These are phyloP conservation scores for Danio rerio DNA, from an alignment of 2,113 vertebrate genomes.

Conservation along the genomic window GRCz12tu NC_133191.1:38397001-38397500, in stretches of 20 bases:
- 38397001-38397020: constrained; percentile 1
- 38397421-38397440: too few relatives aligned
- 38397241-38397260: constrained; percentile 24
- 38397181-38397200: constrained; percentile 50
- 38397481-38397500: too few relatives aligned
- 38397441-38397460: too few relatives aligned
- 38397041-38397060: constrained; percentile 50
- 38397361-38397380: too few relatives aligned
- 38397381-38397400: too few relatives aligned
- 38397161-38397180: constrained; percentile 71
- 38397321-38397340: neutral
- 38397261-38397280: constrained; percentile 37
- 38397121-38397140: constrained; percentile 48
- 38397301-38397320: neutral
- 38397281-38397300: neutral
- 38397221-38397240: constrained; percentile 27
- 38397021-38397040: constrained; percentile 40
- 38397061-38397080: constrained; percentile 50
- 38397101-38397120: constrained; percentile 42
- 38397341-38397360: too few relatives aligned
- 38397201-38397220: constrained; percentile 41
- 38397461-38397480: too few relatives aligned
- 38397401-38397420: too few relatives aligned
- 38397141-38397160: constrained; percentile 53
- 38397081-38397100: constrained; percentile 59